Evolutionary conservation across 2,888 invertebrate species (phyloP).

Genomic region (Fragum whitleyi): DNA sequence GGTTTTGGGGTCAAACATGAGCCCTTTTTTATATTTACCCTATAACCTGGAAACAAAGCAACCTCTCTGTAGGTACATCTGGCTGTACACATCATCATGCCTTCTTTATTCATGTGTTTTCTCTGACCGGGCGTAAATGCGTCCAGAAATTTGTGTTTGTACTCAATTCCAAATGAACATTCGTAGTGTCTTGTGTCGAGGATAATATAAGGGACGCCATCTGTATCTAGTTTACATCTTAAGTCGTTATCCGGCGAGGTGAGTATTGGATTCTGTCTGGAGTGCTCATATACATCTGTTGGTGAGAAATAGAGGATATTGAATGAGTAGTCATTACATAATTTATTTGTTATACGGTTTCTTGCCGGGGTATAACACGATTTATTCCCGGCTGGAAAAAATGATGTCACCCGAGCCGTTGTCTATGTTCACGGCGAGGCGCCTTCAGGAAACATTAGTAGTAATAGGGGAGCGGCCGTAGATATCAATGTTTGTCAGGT

Average conservation of each 20-base stretch:
- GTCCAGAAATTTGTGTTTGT: not conserved
- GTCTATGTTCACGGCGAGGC: too few species aligned
- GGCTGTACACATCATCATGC: conserved; percentile 13
- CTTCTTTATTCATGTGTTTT: conserved; percentile 22
- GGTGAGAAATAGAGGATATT: too few species aligned
- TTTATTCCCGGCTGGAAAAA: not conserved
- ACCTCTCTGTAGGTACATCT: conserved; percentile 11
- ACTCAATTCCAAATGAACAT: conserved; percentile 6
- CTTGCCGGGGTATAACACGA: too few species aligned
- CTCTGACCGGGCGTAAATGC: not conserved
- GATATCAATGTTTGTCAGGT: too few species aligned
- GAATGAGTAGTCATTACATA: too few species aligned
- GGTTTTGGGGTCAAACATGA: too few species aligned
- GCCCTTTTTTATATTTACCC: too few species aligned
- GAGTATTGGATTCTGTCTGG: not conserved
- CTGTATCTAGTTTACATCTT: conserved; percentile 4
- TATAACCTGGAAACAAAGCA: conserved; percentile 16
- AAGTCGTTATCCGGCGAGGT: not conserved
- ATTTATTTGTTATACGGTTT: not conserved
- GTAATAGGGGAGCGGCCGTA: too few species aligned
- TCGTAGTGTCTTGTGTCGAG: conserved; percentile 6
- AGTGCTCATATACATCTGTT: conserved; percentile 10
- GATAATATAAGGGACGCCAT: not conserved
- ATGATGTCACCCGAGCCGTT: not conserved
- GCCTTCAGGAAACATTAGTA: too few species aligned